A percentile compares a stretch with the other conserved stretches of the same genome.
Conservation (phyloP, 30 jellyfish, hydroid and myxozoan genomes). For the Catostylus mosaicus region DNA sequence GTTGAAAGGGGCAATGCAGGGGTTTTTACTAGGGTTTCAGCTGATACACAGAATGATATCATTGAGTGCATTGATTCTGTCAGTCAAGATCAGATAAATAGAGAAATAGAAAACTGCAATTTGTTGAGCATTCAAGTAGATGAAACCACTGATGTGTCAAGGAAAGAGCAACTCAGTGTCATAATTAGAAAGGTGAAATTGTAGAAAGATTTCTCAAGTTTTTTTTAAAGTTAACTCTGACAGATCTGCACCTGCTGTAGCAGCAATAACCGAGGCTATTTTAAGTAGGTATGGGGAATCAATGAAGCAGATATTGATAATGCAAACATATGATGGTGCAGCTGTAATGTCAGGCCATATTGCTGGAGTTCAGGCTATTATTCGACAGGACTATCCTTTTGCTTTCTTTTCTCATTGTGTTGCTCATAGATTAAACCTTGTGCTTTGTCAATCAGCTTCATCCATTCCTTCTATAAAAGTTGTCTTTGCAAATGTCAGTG, state of each 20-base stretch:
- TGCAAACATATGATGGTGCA: slow-evolving; percentile 66
- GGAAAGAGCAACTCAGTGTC: slow-evolving; percentile 55
- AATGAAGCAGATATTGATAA: slow-evolving; percentile 32
- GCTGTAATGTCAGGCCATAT: slow-evolving; percentile 54
- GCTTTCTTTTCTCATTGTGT: slow-evolving; percentile 59
- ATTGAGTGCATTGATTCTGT: slow-evolving; percentile 9
- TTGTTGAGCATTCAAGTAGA: slow-evolving; percentile 59
- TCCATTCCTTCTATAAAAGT: slow-evolving; percentile 38
- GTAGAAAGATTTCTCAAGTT: slow-evolving; percentile 40
- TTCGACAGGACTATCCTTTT: slow-evolving; percentile 40
- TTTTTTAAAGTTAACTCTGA: slow-evolving; percentile 49
- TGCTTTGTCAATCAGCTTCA: slow-evolving; percentile 53
- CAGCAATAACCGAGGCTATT: slow-evolving; percentile 12
- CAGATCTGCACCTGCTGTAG: slow-evolving; percentile 45
- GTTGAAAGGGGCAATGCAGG: slow-evolving; percentile 23
- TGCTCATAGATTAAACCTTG: slow-evolving; percentile 50
- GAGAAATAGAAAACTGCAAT: slow-evolving; percentile 18
- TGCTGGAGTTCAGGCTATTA: slow-evolving; percentile 45
- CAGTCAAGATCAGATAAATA: slow-evolving; percentile 21
- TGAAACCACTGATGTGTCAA: slow-evolving; percentile 52
- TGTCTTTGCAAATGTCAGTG: slow-evolving; percentile 61
- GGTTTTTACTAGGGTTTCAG: slow-evolving; percentile 36
- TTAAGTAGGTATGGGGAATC: slow-evolving; percentile 21
- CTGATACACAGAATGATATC: slow-evolving; percentile 31
- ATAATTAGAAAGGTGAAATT: slow-evolving; percentile 40